Conservation (phyloP, 2,888 invertebrate species). For the Amaurobius ferox region DNA sequence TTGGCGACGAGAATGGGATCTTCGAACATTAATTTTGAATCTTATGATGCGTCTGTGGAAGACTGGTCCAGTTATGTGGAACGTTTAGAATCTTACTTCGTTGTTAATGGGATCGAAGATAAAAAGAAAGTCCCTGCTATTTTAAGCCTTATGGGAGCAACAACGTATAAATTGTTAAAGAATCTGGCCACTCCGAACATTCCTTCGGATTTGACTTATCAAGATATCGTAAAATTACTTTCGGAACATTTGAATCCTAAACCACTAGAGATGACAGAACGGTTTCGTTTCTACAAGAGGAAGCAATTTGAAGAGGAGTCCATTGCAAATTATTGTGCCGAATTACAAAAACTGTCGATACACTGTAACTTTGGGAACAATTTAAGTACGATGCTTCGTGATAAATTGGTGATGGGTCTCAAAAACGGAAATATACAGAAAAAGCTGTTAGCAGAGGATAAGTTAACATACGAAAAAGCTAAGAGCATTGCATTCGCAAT, state of each 20-base stretch:
- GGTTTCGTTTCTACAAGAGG: slow-evolving; percentile 57
- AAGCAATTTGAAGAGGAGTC: slow-evolving; percentile 54
- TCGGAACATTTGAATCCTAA: slow-evolving; percentile 48
- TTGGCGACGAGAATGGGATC: slow-evolving; percentile 46
- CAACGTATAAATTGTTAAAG: slow-evolving; percentile 43
- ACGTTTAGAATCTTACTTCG: slow-evolving; percentile 52
- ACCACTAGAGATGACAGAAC: slow-evolving; percentile 44
- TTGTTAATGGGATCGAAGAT: slow-evolving; percentile 52
- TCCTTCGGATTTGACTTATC: slow-evolving; percentile 34
- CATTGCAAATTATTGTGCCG: slow-evolving; percentile 55
- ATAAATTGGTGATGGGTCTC: slow-evolving; percentile 47
- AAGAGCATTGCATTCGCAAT: slow-evolving; percentile 55
- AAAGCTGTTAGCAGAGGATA: too few species aligned
- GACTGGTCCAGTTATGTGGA: slow-evolving; percentile 47
- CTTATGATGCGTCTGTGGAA: slow-evolving; percentile 38
- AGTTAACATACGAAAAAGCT: too few species aligned
- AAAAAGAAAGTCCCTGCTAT: slow-evolving; percentile 46
- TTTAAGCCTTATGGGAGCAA: slow-evolving; percentile 49
- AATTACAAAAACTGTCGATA: slow-evolving; percentile 53
- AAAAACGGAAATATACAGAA: too few species aligned
- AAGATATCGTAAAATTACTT: slow-evolving; percentile 42
- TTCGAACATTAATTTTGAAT: slow-evolving; percentile 35
- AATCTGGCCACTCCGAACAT: slow-evolving; percentile 42
- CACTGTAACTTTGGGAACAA: slow-evolving; percentile 52
- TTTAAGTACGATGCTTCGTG: slow-evolving; percentile 53